Evolutionary conservation across 1,140 invertebrate species (phyloP).

Genomic region (Littorina saxatilis): DNA sequence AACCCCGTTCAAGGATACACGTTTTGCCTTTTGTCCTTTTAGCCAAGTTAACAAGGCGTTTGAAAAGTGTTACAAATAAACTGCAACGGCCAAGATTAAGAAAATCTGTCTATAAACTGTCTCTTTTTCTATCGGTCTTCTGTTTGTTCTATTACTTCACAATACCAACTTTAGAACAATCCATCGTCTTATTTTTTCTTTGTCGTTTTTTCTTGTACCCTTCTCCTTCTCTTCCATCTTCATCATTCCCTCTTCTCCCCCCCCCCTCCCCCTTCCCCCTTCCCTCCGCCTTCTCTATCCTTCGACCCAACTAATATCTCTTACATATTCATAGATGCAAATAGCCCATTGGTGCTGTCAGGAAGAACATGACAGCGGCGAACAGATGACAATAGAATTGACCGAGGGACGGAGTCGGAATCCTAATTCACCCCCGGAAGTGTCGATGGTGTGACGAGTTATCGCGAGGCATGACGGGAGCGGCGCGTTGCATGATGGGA

Average conservation of each 20-base stretch:
- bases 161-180: too few species aligned
- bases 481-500: slow-evolving; percentile 9
- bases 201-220: not conserved
- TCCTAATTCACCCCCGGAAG: not conserved
- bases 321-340: slow-evolving; percentile 25
- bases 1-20: too few species aligned
- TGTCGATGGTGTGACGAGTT: slow-evolving; percentile 8
- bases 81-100: too few species aligned
- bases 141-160: too few species aligned
- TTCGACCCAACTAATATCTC: not conserved
- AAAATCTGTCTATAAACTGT: too few species aligned
- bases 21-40: too few species aligned
- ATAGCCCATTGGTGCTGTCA: not conserved
- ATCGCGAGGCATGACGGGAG: slow-evolving; percentile 1
- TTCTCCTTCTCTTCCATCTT: not conserved
- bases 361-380: not conserved
- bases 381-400: slow-evolving; percentile 23
- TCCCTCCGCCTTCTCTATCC: not conserved
- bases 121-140: too few species aligned
- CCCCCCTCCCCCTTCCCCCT: not conserved
- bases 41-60: too few species aligned
- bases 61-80: too few species aligned
- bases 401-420: slow-evolving; percentile 13
- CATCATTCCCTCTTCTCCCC: not conserved
- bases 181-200: not conserved